Evolutionary conservation across 2,113 vertebrate genomes (phyloP).

Genomic region (Python bivittatus): DNA sequence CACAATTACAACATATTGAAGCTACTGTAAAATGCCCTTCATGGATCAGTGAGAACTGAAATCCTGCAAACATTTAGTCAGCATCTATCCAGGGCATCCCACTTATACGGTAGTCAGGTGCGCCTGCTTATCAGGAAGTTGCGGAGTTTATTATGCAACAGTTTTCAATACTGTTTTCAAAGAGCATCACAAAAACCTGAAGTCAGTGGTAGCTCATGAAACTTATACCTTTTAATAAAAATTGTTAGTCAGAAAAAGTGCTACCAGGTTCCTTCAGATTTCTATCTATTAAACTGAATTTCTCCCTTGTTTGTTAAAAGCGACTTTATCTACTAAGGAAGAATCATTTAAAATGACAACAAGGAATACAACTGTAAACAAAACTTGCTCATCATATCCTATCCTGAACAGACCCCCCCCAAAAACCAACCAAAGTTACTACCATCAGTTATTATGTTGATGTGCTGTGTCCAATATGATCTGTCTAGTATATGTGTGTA

Average conservation of each 20-base stretch:
- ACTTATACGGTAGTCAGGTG: not conserved
- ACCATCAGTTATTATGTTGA: constrained; percentile 34
- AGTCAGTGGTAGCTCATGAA: not conserved
- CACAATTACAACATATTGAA: not conserved
- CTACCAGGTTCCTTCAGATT: not conserved
- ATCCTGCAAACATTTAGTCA: not conserved
- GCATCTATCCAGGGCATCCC: not conserved
- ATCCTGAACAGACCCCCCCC: not conserved
- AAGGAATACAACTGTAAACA: not conserved
- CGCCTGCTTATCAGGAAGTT: not conserved
- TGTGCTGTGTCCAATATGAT: constrained; percentile 23
- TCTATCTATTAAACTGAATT: not conserved
- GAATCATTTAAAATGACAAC: constrained; percentile 16
- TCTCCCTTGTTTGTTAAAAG: not conserved
- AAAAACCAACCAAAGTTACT: constrained; percentile 27
- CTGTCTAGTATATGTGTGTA: constrained; percentile 13
- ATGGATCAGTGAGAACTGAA: not conserved
- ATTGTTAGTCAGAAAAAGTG: not conserved
- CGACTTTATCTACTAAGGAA: accelerated
- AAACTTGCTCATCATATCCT: not conserved
- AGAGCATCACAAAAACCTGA: constrained; percentile 16
- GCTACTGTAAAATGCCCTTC: not conserved
- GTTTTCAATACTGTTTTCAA: not conserved
- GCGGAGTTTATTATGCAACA: not conserved
- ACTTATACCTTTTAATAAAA: not conserved